These are phyloP conservation scores for Crossoptilon crossoptilon DNA, from an alignment of 2,797 vertebrate genomes.

Conservation along the genomic window DNA sequence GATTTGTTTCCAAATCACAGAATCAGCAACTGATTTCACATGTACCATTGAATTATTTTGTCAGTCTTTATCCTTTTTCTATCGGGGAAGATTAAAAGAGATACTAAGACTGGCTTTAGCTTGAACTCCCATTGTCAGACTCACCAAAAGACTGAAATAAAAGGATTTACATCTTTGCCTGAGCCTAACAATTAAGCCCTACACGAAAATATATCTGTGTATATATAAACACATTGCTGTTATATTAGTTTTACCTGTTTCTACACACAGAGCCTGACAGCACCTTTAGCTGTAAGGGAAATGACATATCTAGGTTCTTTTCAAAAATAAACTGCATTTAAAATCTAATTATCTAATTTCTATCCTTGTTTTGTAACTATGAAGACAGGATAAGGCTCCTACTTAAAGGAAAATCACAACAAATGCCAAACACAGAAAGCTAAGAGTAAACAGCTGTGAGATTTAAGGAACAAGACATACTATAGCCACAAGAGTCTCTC, in stretches of 20 bases:
- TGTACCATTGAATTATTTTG: background rate
- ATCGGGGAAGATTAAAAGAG: background rate
- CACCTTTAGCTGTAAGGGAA: background rate
- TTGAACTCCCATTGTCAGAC: background rate
- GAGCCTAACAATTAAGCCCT: background rate
- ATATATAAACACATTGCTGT: background rate
- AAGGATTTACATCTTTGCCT: background rate
- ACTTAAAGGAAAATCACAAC: background rate
- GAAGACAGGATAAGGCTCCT: background rate
- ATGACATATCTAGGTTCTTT: background rate
- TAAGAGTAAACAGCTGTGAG: background rate
- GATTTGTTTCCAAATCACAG: background rate
- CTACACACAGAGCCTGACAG: background rate
- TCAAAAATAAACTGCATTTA: background rate
- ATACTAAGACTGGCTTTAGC: background rate
- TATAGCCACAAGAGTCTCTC: background rate
- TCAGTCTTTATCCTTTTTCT: background rate
- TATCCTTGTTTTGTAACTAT: background rate
- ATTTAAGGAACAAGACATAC: background rate
- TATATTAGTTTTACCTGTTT: background rate
- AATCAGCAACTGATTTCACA: background rate
- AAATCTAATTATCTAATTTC: background rate
- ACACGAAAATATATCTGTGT: background rate
- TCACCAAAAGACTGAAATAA: background rate
- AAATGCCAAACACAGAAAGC: background rate